These are phyloP conservation scores for Mythimna albipuncta DNA, from an alignment of 2,888 invertebrate species.

Conservation along the genomic window DNA sequence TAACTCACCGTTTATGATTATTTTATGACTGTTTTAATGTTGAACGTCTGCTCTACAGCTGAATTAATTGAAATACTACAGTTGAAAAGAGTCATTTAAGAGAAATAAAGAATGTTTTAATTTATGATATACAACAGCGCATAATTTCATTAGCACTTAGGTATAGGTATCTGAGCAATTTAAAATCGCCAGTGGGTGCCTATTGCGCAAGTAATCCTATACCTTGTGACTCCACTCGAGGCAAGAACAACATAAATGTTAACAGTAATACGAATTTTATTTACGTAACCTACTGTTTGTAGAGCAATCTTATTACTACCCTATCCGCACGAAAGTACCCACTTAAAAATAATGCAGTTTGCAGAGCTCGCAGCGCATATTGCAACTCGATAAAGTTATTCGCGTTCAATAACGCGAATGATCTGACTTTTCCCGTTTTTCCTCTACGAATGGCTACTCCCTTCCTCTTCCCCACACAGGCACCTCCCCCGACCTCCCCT, in stretches of 20 bases:
- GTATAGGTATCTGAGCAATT: not conserved
- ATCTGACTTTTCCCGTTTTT: slow-evolving; percentile 89
- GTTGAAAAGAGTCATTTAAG: slow-evolving; percentile 5
- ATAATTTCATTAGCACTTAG: slow-evolving; percentile 7
- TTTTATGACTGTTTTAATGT: slow-evolving; percentile 69
- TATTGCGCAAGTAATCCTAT: not conserved
- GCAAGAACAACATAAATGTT: slow-evolving; percentile 18
- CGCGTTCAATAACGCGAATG: slow-evolving; percentile 89
- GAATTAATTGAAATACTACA: slow-evolving; percentile 33
- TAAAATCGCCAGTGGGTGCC: not conserved
- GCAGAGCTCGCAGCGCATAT: slow-evolving; percentile 72
- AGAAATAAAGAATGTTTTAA: not conserved
- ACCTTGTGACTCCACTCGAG: not conserved
- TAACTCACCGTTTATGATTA: slow-evolving; percentile 73
- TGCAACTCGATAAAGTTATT: slow-evolving; percentile 88
- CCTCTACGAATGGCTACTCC: slow-evolving; percentile 79
- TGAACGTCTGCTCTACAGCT: slow-evolving; percentile 28
- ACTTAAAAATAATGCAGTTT: slow-evolving; percentile 51
- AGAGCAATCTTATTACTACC: slow-evolving; percentile 42
- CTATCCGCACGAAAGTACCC: slow-evolving; percentile 36
- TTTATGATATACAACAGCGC: not conserved
- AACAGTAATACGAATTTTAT: not conserved
- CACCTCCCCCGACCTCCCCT: slow-evolving; percentile 74
- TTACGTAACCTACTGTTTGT: not conserved
- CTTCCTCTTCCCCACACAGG: slow-evolving; percentile 64